Evolutionary conservation across 2,888 invertebrate genomes (phyloP), one percentile per base, ranked within the genome.

Genomic region (Antheraea yamamai): DNA sequence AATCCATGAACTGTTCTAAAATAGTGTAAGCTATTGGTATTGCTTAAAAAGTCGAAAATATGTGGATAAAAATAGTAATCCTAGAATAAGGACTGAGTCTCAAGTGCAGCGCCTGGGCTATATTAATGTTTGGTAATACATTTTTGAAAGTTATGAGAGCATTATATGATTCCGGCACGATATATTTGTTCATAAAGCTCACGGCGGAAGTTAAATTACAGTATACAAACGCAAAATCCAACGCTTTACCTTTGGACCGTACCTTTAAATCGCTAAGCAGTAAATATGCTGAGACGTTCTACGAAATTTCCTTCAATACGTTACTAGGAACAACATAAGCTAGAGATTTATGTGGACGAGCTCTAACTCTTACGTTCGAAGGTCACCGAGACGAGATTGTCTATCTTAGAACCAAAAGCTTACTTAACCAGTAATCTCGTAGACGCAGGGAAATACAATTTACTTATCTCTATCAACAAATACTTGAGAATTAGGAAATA

Each of bases 331-430:
- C 64, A 30, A 66, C 30, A 30, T 64, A 64, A 16, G 16, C 64
- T 64, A 64, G 10, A 61, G 64, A 12, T 64, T 64, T 64, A 64
- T 66, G n/a, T 4, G 12, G 30, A 66, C 70, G 70, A n/a, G 10
- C 70, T n/a, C 70, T 39, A 70, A 70, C n/a, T 39, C 39, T 70
- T n/a, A 39, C 35, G n/a, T 70, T 39, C 39, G n/a, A 39, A 39
- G 70, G 70, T n/a, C n/a, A n/a, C 70, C 1, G n/a, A 20, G n/a
- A 70, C 8, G 70, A 70, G 39, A 70, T 70, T 70, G 18, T 70
- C 70, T 70, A n/a, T n/a, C 26, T 66, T 30, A 66, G 64, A 66
- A 66, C 64, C 39, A 70, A 70, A 70, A 70, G 39, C 70, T 70
- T 39, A 70, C 70, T 70, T 70, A 70, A 39, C 39, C 70, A 70